Conservation (phyloP, 2,113 vertebrate species). For the Leucosticte australis region DNA sequence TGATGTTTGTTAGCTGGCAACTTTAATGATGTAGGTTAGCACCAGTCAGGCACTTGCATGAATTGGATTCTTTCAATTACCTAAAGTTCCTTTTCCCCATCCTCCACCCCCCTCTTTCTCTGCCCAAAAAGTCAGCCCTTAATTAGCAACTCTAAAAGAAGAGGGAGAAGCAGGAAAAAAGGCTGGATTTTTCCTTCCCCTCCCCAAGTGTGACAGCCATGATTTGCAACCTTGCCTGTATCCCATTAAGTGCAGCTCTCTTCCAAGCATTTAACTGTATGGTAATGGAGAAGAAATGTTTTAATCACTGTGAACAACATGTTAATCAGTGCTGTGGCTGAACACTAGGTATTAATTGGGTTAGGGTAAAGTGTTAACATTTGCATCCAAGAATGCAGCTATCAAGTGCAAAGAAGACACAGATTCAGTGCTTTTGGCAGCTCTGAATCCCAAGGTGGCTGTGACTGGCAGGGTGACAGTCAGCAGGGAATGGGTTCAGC, state of each 20-base stretch:
- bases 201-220: constrained; percentile 54
- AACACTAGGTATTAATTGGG: constrained; percentile 80
- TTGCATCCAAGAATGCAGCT: constrained; percentile 45
- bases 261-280: constrained; percentile 74
- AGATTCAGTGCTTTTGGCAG: constrained; percentile 1
- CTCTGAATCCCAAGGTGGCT: not conserved
- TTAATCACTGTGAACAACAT: constrained; percentile 82
- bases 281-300: constrained; percentile 84
- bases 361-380: constrained; percentile 74
- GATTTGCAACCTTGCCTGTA: constrained; percentile 67
- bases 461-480: not conserved
- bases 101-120: constrained; percentile 72
- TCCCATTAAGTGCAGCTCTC: constrained; percentile 73
- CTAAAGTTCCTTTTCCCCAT: constrained; percentile 60
- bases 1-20: constrained; percentile 90
- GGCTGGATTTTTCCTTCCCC: constrained; percentile 37
- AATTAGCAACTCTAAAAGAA: constrained; percentile 80
- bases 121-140: constrained; percentile 78
- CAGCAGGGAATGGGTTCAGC: not conserved
- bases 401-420: not conserved
- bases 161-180: constrained; percentile 50
- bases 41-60: constrained; percentile 82
- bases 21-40: constrained; percentile 90
- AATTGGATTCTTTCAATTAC: constrained; percentile 87
- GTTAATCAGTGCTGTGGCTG: constrained; percentile 78